phyloP scores from a whole-genome alignment of 2,888 invertebrate species.

The Gastracanthus pulcherrimus region DNA sequence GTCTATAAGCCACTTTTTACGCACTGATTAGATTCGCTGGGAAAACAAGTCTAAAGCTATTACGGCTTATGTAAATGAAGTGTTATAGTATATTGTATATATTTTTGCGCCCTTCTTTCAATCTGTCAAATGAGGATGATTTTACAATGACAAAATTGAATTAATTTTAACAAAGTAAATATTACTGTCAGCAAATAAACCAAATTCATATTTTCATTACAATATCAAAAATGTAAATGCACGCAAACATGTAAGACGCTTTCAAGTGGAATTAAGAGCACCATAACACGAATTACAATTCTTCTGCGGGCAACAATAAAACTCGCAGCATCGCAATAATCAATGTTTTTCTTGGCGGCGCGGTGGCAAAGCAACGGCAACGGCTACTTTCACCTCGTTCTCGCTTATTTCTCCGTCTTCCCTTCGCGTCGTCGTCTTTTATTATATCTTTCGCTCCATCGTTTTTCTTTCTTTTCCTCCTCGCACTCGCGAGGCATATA shows the following conservation, averaged over 20 bases:
- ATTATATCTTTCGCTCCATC: conserved; percentile 23
- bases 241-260: not conserved
- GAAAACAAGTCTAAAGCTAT: not conserved
- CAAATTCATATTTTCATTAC: not conserved
- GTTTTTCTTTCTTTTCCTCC: not conserved
- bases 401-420: not conserved
- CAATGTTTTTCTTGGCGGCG: conserved; percentile 12
- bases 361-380: not conserved
- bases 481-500: not conserved
- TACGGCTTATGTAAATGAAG: not conserved
- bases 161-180: not conserved
- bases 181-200: not conserved
- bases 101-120: not conserved
- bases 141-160: too few relatives aligned
- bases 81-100: not conserved
- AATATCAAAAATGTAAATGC: not conserved
- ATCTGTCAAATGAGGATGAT: too few relatives aligned
- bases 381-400: conserved; percentile 36
- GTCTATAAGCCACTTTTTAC: not conserved
- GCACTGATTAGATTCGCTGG: not conserved
- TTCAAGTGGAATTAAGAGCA: not conserved
- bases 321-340: conserved; percentile 12
- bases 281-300: not conserved
- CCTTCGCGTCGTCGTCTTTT: conserved; percentile 5
- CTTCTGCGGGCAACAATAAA: not conserved